These are phyloP conservation scores for Rhyzopertha dominica DNA, from an alignment of 1,140 invertebrate genomes.

Conservation along the genomic window DNA sequence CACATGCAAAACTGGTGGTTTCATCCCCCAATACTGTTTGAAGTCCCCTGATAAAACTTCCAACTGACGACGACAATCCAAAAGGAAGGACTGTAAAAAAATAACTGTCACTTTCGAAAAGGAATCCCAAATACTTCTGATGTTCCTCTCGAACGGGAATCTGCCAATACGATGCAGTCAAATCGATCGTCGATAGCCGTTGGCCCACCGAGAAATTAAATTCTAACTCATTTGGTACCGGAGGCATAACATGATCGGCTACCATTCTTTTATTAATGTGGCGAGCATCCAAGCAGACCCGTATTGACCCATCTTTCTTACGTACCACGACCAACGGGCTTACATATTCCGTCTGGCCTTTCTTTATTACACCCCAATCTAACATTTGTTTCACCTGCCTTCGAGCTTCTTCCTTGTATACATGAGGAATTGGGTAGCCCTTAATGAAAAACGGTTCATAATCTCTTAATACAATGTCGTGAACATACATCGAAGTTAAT, in stretches of 20 bases:
- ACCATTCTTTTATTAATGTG: constrained; percentile 7
- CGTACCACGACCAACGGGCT: constrained; percentile 7
- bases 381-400: constrained; percentile 3
- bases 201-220: constrained; percentile 8
- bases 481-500: no score
- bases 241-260: constrained; percentile 8
- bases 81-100: constrained; percentile 10
- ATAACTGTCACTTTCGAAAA: constrained; percentile 1
- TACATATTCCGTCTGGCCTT: constrained; percentile 7
- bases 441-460: no score
- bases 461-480: no score
- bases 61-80: background rate
- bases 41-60: constrained; percentile 5
- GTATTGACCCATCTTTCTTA: constrained; percentile 7
- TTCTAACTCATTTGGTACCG: constrained; percentile 1
- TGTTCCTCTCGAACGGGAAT: constrained; percentile 1
- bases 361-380: constrained; percentile 4
- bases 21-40: constrained; percentile 3
- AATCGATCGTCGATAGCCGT: constrained; percentile 6
- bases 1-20: background rate
- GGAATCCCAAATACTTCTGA: constrained; percentile 10
- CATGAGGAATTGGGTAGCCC: constrained; percentile 4
- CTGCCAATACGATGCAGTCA: constrained; percentile 13
- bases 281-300: constrained; percentile 9
- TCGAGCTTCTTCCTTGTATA: background rate